Conservation (phyloP, 2,888 invertebrate species). For the Pomacea canaliculata region DNA sequence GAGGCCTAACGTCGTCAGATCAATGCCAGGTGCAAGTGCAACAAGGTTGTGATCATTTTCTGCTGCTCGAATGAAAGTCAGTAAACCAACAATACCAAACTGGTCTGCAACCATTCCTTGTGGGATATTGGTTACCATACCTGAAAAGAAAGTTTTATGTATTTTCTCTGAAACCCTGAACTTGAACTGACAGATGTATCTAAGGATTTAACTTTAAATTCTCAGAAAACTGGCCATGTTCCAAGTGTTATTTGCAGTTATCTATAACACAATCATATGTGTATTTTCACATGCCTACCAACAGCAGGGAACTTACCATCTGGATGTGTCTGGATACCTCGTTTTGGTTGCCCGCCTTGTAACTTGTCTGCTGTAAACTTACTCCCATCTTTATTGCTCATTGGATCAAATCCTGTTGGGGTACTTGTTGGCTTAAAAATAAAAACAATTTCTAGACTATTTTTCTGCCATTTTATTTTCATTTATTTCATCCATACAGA, state of each 20-base stretch:
- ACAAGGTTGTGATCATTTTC: conserved; percentile 97
- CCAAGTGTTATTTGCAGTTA: too few species aligned
- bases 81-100: conserved; percentile 98
- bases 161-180: not conserved
- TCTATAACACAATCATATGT: too few species aligned
- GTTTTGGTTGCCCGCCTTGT: conserved; percentile 62
- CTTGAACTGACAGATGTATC: not conserved
- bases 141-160: conserved; percentile 71
- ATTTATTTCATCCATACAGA: too few species aligned
- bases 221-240: not conserved
- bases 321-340: conserved; percentile 94
- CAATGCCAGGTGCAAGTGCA: conserved; percentile 96
- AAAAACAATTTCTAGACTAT: not conserved
- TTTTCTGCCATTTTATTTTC: too few species aligned
- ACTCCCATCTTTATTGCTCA: conserved; percentile 60
- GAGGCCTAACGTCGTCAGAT: conserved; percentile 96
- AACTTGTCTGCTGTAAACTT: conserved; percentile 49
- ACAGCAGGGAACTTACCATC: conserved; percentile 78
- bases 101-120: conserved; percentile 99
- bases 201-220: not conserved
- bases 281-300: too few species aligned
- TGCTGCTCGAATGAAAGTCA: conserved; percentile 97
- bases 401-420: conserved; percentile 52
- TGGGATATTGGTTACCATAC: conserved; percentile 98
- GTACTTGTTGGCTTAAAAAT: conserved; percentile 18